Evolutionary conservation across 2,888 invertebrate species (phyloP).

Genomic region (Phytoseiulus persimilis): DNA sequence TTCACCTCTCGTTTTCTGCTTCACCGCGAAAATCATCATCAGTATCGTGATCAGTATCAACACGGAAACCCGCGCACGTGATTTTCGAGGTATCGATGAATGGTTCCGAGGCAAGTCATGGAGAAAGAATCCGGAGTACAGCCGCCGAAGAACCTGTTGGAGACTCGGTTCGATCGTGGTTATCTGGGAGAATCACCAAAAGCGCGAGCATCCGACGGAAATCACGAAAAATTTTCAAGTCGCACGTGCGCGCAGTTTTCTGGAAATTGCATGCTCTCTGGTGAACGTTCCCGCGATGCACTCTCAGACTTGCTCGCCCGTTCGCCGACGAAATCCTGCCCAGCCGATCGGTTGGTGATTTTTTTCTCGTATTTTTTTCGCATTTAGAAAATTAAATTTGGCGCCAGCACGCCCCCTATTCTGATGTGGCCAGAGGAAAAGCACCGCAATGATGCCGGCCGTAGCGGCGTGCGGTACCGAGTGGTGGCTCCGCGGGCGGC

Average conservation of each 20-base stretch:
- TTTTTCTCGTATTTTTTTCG: neutral
- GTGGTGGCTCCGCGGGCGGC: neutral
- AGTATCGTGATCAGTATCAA: neutral
- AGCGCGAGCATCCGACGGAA: no score
- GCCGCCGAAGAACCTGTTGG: no score
- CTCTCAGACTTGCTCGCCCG: neutral
- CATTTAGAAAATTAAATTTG: neutral
- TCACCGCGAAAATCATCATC: neutral
- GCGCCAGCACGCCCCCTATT: neutral
- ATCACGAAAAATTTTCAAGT: no score
- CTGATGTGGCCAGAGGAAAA: neutral
- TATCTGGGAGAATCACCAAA: no score
- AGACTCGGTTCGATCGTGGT: no score
- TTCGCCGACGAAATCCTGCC: no score
- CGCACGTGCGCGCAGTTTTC: no score
- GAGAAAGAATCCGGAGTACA: no score
- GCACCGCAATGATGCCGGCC: neutral
- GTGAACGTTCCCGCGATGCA: neutral
- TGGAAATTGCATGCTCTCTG: no score
- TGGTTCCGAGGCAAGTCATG: no score
- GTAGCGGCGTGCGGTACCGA: neutral
- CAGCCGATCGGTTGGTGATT: no score
- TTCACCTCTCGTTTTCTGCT: neutral
- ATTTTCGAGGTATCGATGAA: no score
- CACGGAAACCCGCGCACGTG: neutral